Evolutionary conservation across 1,140 invertebrate genomes (phyloP).

Genomic region (Caenorhabditis latens): DNA sequence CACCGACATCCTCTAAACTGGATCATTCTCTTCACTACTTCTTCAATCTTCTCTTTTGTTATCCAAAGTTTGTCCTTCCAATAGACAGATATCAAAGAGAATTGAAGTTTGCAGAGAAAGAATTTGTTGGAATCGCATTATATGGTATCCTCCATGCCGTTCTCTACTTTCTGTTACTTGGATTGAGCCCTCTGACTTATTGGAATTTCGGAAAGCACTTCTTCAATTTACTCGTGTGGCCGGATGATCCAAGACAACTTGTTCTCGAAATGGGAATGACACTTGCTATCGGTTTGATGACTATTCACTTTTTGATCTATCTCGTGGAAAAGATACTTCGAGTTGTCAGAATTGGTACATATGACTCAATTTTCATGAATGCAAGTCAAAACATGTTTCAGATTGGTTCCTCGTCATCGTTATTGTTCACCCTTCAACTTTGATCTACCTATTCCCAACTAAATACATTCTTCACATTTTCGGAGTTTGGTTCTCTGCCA

Average conservation of each 20-base stretch:
- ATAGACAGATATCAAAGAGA: neutral
- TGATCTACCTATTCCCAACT: neutral
- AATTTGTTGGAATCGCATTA: neutral
- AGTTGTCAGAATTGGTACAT: neutral
- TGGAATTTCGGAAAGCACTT: slow-evolving; percentile 29
- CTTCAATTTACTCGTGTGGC: neutral
- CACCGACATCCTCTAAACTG: neutral
- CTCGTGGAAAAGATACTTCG: neutral
- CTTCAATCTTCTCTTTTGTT: neutral
- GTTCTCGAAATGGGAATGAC: neutral
- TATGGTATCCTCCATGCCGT: neutral
- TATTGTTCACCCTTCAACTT: neutral
- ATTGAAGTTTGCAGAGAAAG: neutral
- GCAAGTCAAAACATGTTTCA: neutral
- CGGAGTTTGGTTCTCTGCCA: neutral
- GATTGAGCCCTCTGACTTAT: slow-evolving; percentile 1
- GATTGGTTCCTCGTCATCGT: neutral
- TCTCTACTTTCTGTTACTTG: neutral
- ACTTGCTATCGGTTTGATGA: neutral
- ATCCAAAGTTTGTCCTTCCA: neutral
- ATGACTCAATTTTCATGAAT: neutral
- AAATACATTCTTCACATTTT: neutral
- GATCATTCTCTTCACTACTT: neutral
- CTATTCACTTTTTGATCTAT: neutral
- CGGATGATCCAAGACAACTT: slow-evolving; percentile 15